Conservation (phyloP, 2,113 vertebrate species). For the Datnioides undecimradiatus region DNA sequence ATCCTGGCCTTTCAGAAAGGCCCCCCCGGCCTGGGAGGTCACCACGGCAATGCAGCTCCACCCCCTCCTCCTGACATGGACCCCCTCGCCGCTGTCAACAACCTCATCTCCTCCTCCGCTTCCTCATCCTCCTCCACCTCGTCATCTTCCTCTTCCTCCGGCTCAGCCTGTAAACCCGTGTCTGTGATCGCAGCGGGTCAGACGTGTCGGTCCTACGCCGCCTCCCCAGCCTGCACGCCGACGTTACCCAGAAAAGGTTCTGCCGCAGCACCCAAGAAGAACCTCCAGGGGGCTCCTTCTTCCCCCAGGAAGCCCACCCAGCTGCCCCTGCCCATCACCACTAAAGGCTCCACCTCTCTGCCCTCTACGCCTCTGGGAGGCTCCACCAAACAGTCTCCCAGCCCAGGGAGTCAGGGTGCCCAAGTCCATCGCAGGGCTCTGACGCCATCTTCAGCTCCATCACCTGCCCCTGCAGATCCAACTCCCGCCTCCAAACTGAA, state of each 20-base stretch:
- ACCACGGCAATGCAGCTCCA: constrained; percentile 59
- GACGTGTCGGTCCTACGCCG: constrained; percentile 69
- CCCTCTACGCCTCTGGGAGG: constrained; percentile 50
- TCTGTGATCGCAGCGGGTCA: constrained; percentile 43
- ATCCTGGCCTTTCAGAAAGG: constrained; percentile 96
- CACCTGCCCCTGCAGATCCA: neutral
- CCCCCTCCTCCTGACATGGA: constrained; percentile 89
- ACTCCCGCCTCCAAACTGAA: constrained; percentile 64
- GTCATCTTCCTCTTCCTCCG: constrained; percentile 52
- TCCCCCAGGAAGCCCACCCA: constrained; percentile 76
- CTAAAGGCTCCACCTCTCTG: constrained; percentile 63
- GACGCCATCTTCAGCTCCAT: constrained; percentile 51
- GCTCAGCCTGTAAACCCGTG: constrained; percentile 69
- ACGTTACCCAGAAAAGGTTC: constrained; percentile 66
- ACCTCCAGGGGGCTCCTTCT: constrained; percentile 56
- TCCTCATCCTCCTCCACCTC: constrained; percentile 68
- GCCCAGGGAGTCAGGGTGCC: constrained; percentile 28
- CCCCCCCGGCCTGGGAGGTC: constrained; percentile 71
- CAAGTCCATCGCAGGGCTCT: constrained; percentile 28
- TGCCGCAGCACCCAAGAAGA: constrained; percentile 66
- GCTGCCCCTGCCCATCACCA: constrained; percentile 58
- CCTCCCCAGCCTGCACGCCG: constrained; percentile 80
- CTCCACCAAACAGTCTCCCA: constrained; percentile 46
- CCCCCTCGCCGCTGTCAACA: constrained; percentile 88
- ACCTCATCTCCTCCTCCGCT: constrained; percentile 77